Base-by-base conservation (phyloP, 2,888 invertebrate genomes). In the Nasonia oneida region DNA sequence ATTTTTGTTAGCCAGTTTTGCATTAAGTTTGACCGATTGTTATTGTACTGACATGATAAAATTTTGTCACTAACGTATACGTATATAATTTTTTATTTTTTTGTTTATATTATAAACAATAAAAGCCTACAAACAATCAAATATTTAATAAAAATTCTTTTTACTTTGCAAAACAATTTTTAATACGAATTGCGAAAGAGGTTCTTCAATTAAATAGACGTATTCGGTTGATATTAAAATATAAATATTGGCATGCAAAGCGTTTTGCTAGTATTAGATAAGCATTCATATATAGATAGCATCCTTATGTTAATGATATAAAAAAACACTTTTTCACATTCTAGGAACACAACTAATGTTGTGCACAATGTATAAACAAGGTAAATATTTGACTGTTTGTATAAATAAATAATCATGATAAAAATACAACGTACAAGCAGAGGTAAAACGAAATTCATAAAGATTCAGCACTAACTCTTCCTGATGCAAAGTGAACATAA, bases 321-420 rank as follows among this genome's bases (percentile, higher is more conserved):
- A 73, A 14, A 47, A 2, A 42, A 47, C 12, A 10, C 42, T 73
- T 47, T 73, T 15, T 8, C n/a, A 42, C 23, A 73, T n/a, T 73
- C n/a, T 8, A 73, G 50, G 23, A 47, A 57, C n/a, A 50, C 33
- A 61, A 57, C 75, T 33, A 15, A n/a, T 42, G 37, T 50, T 64
- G 6, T 50, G 23, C 37, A 33, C 8, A 80, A 75, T 83, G 39
- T 42, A 76, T 75, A 37, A 71, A 57, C 0, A 71, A 74, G 12
- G 71, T 83, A 64, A 86, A 86, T 64, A 83, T 42, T 80, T 86
- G 80, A 83, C 42, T 80, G 80, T 83, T 86, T 83, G 76, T 75
- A 80, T 33, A 23, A 71, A 47, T 79, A 67, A 50, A 61, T 81
- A 81, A 82, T 81, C 71, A 33, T n/a, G 61, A 67, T 78, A 74